Evolutionary conservation across 2,888 invertebrate species (phyloP), one percentile per base, ranked within the genome.

Genomic region (Acronicta aceris): DNA sequence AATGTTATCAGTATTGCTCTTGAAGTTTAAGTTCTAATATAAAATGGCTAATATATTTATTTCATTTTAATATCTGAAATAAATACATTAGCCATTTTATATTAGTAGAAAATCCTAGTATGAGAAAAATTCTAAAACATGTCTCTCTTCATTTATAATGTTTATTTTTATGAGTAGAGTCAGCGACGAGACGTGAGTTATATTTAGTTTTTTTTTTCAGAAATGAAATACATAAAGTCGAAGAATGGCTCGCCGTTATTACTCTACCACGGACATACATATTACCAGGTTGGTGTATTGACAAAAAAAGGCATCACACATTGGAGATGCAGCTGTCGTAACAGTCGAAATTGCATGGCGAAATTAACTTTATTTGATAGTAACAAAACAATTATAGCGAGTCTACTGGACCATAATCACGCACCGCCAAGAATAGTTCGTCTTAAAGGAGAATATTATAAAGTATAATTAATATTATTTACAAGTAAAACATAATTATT

Each of bases 401-500:
- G 46, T 8, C 0, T 9, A 8, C 12, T 46, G 8, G 15, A 46
- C 5, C 46, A 46, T 16, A 30, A 1, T 15, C 46, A 46, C 27
- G 15, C 9, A 30, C 46, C 46, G 7, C 27, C 15, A 16, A 46
- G 30, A 15, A 12, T 8, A 27, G 5, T 15, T 10, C 2, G n/a
- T 12, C n/a, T n/a, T 46, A 46, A 16, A 9, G 46, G 46, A 46
- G n/a, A 15, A 15, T 30, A 46, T 30, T 46, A 46, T 15, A 46
- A 25, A 25, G 7, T 38, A 38, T 38, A 1, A 38, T 5, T n/a
- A 38, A 38, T 10, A 30, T 9, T 27, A 27, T 5, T 27, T 3
- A 27, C 5, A 27, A 1, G 27, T 27, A 27, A 7, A 5, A 5
- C 27, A 27, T 27, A 27, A 27, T 27, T n/a, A n/a, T n/a, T n/a